A percentile compares a stretch with the other conserved stretches of the same genome.
Conservation (phyloP, 2,888 invertebrate species). For the Eurois occulta region DNA sequence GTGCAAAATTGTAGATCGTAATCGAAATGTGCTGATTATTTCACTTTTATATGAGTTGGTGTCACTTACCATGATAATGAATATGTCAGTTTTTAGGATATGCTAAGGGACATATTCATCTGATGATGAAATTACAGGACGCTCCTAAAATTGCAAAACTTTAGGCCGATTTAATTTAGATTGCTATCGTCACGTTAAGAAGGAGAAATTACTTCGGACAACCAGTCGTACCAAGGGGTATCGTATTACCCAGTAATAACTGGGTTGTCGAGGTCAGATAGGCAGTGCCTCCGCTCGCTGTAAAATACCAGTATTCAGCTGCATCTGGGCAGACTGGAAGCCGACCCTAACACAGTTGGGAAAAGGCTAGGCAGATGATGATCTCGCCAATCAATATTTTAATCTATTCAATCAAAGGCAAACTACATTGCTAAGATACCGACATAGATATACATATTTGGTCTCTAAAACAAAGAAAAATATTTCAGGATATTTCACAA, state of each 20-base stretch:
- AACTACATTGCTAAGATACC: not conserved
- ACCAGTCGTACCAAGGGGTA: too few relatives aligned
- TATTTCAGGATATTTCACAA: conserved; percentile 35
- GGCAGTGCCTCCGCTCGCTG: too few relatives aligned
- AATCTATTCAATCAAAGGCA: not conserved
- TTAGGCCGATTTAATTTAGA: not conserved
- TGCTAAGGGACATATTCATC: not conserved
- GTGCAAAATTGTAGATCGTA: conserved; percentile 16
- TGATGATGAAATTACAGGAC: not conserved
- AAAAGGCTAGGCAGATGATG: not conserved
- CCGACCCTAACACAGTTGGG: too few relatives aligned
- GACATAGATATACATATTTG: not conserved
- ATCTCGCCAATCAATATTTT: not conserved
- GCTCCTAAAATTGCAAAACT: not conserved
- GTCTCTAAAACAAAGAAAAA: conserved; percentile 7
- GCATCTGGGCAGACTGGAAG: too few relatives aligned
- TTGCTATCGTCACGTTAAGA: not conserved
- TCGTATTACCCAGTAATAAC: too few relatives aligned
- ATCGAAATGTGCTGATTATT: not conserved
- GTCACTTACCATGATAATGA: not conserved
- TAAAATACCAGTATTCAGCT: too few relatives aligned
- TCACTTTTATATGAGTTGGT: not conserved
- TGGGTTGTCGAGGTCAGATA: too few relatives aligned
- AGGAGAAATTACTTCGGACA: not conserved
- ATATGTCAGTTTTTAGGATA: not conserved